These are phyloP conservation scores for Sylvia atricapilla DNA, from an alignment of 2,113 vertebrate species.

Conservation along the genomic window DNA sequence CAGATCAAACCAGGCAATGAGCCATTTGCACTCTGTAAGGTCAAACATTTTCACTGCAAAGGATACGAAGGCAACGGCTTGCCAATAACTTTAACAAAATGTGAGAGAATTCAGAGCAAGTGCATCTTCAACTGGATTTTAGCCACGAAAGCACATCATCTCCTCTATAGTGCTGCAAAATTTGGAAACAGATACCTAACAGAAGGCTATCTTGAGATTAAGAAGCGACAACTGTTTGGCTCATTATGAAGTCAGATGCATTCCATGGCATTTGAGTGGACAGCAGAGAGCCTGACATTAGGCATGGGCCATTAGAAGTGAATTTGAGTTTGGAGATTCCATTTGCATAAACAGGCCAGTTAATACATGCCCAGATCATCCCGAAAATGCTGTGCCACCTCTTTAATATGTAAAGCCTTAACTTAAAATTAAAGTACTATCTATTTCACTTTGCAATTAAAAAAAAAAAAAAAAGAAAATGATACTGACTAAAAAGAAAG, in stretches of 20 bases:
- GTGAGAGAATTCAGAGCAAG: slow-evolving; percentile 41
- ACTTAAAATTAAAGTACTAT: slow-evolving; percentile 44
- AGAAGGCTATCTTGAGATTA: slow-evolving; percentile 74
- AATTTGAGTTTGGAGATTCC: slow-evolving; percentile 66
- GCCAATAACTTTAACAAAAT: slow-evolving; percentile 55
- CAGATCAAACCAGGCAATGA: slow-evolving; percentile 46
- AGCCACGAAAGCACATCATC: slow-evolving; percentile 46
- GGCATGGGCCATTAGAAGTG: slow-evolving; percentile 70
- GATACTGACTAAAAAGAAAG: neutral
- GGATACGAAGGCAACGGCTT: slow-evolving; percentile 37
- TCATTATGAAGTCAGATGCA: slow-evolving; percentile 76
- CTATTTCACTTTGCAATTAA: slow-evolving; percentile 13
- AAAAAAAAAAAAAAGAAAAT: neutral
- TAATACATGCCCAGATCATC: slow-evolving; percentile 25
- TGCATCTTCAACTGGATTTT: slow-evolving; percentile 62
- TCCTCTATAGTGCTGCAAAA: slow-evolving; percentile 44
- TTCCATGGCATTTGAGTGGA: slow-evolving; percentile 74
- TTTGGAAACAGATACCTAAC: slow-evolving; percentile 72
- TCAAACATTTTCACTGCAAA: slow-evolving; percentile 21
- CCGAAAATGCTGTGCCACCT: slow-evolving; percentile 41
- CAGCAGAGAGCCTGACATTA: slow-evolving; percentile 72
- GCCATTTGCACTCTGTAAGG: slow-evolving; percentile 51
- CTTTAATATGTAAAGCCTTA: slow-evolving; percentile 1
- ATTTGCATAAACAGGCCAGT: slow-evolving; percentile 59
- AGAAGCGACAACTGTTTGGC: slow-evolving; percentile 72